Conservation (phyloP, 1,140 invertebrate genomes). For the Rhagoletis pomonella region DNA sequence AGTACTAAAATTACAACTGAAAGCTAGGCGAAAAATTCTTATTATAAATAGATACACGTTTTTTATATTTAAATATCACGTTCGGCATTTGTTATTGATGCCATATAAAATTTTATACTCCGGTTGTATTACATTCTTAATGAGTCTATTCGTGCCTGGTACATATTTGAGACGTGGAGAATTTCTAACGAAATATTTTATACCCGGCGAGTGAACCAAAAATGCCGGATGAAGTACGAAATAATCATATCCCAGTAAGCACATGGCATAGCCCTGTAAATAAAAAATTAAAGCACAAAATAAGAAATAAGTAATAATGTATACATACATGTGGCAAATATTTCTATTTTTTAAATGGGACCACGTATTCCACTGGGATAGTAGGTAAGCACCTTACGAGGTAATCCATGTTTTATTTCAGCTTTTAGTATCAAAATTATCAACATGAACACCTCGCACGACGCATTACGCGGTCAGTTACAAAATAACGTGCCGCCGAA, state of each 20-base stretch:
- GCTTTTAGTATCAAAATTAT: too few species aligned
- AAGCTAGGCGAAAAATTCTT: too few species aligned
- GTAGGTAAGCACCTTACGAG: too few species aligned
- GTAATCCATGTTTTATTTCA: too few species aligned
- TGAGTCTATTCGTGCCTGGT: conserved; percentile 63
- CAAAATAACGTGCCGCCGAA: too few species aligned
- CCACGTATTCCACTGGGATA: too few species aligned
- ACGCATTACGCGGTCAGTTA: too few species aligned
- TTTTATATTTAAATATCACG: conserved; percentile 22
- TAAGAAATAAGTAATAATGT: neutral
- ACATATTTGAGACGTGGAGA: conserved; percentile 60
- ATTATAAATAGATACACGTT: neutral
- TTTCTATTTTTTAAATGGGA: too few species aligned
- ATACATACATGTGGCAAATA: neutral
- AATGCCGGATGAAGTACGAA: conserved; percentile 72
- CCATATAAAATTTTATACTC: conserved; percentile 69
- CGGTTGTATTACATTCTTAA: conserved; percentile 66
- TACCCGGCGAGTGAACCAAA: conserved; percentile 71
- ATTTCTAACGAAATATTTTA: conserved; percentile 61
- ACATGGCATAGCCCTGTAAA: conserved; percentile 72
- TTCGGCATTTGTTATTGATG: conserved; percentile 57
- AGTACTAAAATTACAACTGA: too few species aligned
- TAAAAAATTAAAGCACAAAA: neutral
- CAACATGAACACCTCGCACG: too few species aligned
- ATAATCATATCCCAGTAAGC: conserved; percentile 72